phyloP scores from a whole-genome alignment of 2,888 invertebrate genomes.

The Pandemis corylana region DNA sequence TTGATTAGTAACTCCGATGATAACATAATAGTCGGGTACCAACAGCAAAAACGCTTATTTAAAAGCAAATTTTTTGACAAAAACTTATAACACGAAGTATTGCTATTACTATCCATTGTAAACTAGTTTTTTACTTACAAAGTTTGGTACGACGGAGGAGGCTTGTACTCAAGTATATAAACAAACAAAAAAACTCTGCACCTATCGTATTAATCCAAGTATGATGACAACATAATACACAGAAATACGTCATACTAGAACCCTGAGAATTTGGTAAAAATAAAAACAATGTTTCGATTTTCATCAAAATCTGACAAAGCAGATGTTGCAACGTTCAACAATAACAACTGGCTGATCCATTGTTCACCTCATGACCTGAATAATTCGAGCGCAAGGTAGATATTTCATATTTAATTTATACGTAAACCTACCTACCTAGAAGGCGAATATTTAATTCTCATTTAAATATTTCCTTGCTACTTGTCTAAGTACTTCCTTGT shows the following conservation, averaged over 20 bases:
- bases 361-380: conserved; percentile 40
- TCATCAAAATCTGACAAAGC: conserved; percentile 40
- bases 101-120: neutral
- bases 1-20: too few species aligned
- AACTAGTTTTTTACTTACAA: neutral
- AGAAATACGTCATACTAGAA: neutral
- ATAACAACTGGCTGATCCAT: conserved; percentile 25
- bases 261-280: neutral
- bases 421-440: conserved; percentile 1
- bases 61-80: too few species aligned
- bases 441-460: neutral
- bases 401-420: conserved; percentile 47
- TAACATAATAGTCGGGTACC: too few species aligned
- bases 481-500: neutral
- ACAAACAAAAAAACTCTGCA: neutral
- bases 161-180: neutral
- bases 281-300: neutral
- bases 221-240: neutral
- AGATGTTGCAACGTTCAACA: conserved; percentile 36
- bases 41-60: too few species aligned
- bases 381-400: conserved; percentile 32
- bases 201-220: neutral
- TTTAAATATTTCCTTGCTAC: neutral
- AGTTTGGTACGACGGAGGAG: neutral
- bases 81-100: neutral